Evolutionary conservation across 2,888 invertebrate genomes (phyloP).

Genomic region (Microctonus aethiopoides): DNA sequence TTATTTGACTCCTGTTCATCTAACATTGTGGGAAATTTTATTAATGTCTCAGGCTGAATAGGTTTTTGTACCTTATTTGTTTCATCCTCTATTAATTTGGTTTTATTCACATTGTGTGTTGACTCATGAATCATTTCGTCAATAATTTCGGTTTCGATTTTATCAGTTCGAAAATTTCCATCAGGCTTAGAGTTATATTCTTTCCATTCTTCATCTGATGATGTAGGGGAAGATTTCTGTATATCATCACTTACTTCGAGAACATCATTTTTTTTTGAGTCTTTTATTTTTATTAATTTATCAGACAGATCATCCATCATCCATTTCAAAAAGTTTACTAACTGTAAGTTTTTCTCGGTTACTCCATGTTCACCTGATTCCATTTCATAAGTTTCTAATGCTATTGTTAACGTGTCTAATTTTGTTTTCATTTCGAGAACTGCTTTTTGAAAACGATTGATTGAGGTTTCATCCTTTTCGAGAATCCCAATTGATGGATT

Average conservation of each 20-base stretch:
- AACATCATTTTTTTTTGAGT: conserved; percentile 23
- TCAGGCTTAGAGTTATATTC: background rate
- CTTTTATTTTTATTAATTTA: conserved; percentile 33
- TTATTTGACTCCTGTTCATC: conserved; percentile 7
- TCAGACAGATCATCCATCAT: conserved; percentile 40
- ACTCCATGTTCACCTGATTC: conserved; percentile 42
- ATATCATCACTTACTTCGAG: background rate
- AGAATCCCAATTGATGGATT: conserved; percentile 34
- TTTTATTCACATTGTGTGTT: background rate
- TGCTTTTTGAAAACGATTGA: conserved; percentile 45
- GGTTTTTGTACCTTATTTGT: background rate
- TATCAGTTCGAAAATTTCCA: too few relatives aligned
- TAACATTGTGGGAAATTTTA: background rate
- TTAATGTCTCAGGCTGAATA: background rate
- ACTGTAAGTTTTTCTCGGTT: conserved; percentile 49
- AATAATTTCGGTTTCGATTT: background rate
- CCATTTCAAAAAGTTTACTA: conserved; percentile 38
- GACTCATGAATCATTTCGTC: background rate
- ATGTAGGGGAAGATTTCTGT: conserved; percentile 23
- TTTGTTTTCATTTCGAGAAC: conserved; percentile 54
- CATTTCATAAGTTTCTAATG: conserved; percentile 56
- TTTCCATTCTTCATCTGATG: conserved; percentile 31
- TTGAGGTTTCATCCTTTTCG: conserved; percentile 16
- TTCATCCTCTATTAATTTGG: background rate
- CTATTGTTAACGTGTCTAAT: conserved; percentile 53